Evolutionary conservation across 2,888 invertebrate species (phyloP).

Genomic region (Tipula unca): DNA sequence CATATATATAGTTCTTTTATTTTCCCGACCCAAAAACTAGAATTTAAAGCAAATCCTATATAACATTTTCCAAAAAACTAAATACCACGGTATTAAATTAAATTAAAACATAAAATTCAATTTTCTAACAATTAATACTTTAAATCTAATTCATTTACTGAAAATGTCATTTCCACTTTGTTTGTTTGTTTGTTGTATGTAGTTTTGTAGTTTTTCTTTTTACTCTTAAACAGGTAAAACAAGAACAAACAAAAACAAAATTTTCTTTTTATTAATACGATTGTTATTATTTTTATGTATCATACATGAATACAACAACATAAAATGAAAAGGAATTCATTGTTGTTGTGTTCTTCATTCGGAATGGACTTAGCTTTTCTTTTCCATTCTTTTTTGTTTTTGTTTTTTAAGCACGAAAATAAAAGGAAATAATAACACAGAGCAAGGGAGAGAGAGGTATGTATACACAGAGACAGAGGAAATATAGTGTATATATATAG

Average conservation of each 20-base stretch:
- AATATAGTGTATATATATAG: not conserved
- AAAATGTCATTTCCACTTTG: slow-evolving; percentile 2
- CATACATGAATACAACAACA: not conserved
- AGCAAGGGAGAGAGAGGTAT: not conserved
- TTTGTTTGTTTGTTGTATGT: not conserved
- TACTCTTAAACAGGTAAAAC: not conserved
- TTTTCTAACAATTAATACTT: slow-evolving; percentile 2
- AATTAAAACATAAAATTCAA: not conserved
- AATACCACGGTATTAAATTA: not conserved
- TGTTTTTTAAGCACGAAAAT: too few species aligned
- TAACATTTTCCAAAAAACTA: not conserved
- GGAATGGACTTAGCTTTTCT: not conserved
- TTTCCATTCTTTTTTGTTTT: not conserved
- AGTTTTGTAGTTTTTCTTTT: not conserved
- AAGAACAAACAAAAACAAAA: not conserved
- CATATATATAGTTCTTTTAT: too few species aligned
- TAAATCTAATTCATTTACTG: not conserved
- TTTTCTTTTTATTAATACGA: not conserved
- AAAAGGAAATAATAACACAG: not conserved
- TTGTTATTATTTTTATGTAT: not conserved
- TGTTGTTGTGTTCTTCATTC: not conserved
- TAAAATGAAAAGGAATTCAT: not conserved
- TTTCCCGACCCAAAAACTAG: too few species aligned
- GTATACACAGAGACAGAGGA: not conserved
- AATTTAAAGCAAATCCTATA: too few species aligned